Percentiles rank a stretch among this genome's conserved stretches.
These are phyloP conservation scores for Porites lobata DNA, from an alignment of 92 coral and sea anemone genomes.

Conservation along the genomic window DNA sequence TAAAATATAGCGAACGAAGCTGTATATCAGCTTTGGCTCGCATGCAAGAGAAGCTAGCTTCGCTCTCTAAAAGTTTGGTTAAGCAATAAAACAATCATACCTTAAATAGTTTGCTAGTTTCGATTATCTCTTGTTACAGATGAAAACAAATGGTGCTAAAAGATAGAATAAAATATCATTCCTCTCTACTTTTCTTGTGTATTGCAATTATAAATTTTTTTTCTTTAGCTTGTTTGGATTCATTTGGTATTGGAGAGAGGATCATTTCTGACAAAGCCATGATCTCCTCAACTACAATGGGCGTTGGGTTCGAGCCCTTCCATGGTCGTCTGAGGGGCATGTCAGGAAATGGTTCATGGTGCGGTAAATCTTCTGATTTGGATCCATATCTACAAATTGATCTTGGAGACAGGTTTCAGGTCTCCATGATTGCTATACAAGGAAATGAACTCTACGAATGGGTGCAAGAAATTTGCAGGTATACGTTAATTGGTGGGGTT, in stretches of 20 bases:
- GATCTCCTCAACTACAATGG: constrained; percentile 14
- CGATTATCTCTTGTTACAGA: too few relatives aligned
- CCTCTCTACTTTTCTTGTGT: neutral
- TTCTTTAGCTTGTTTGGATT: constrained; percentile 28
- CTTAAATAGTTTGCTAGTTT: too few relatives aligned
- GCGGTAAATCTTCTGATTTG: constrained; percentile 23
- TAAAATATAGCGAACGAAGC: too few relatives aligned
- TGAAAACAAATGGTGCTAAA: too few relatives aligned
- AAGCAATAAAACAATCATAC: too few relatives aligned
- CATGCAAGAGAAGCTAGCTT: too few relatives aligned
- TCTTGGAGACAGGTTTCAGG: constrained; percentile 29
- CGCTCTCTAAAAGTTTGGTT: too few relatives aligned
- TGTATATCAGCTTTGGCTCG: too few relatives aligned
- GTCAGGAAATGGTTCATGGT: constrained; percentile 70
- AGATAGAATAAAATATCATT: neutral
- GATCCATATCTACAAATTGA: constrained; percentile 59
- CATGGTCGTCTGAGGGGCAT: constrained; percentile 48
- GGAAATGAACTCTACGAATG: constrained; percentile 43
- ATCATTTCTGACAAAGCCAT: constrained; percentile 41
- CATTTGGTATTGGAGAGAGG: constrained; percentile 61
- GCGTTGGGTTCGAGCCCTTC: constrained; percentile 56
- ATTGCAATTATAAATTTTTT: neutral
- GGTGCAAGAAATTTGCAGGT: constrained; percentile 49
- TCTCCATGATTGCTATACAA: constrained; percentile 43
- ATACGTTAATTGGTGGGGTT: neutral